Conservation (phyloP, 2,113 vertebrate species). For the Lophura nycthemera region DNA sequence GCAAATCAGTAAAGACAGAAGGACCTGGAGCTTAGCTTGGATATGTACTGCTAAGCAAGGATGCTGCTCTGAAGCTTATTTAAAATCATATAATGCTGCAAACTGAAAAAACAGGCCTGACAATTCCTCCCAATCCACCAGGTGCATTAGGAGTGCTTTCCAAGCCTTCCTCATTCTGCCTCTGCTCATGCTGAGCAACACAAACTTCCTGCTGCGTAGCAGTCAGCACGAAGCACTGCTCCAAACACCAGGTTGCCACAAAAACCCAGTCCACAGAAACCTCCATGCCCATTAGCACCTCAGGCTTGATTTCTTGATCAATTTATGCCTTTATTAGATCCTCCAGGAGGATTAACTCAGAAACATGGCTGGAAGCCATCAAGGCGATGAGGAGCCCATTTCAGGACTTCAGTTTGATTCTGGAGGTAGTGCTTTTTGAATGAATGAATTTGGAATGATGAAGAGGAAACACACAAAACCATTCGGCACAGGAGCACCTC, state of each 20-base stretch:
- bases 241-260: no score
- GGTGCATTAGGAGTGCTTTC: not conserved
- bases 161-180: not conserved
- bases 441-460: no score
- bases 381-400: accelerated
- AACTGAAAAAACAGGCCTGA: not conserved
- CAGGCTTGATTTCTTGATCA: not conserved
- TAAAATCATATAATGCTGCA: not conserved
- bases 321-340: not conserved
- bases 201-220: not conserved
- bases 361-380: accelerated
- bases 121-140: not conserved
- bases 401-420: not conserved
- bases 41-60: not conserved
- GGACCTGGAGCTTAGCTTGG: not conserved
- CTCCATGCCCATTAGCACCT: not conserved
- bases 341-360: not conserved
- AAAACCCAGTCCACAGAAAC: not conserved
- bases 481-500: not conserved
- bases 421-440: not conserved
- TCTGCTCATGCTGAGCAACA: not conserved
- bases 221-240: not conserved
- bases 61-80: not conserved
- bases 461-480: not conserved
- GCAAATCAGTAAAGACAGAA: slow-evolving; percentile 14